Base-by-base conservation (phyloP, 1,140 invertebrate species). In the Drosophila sproati region DNA sequence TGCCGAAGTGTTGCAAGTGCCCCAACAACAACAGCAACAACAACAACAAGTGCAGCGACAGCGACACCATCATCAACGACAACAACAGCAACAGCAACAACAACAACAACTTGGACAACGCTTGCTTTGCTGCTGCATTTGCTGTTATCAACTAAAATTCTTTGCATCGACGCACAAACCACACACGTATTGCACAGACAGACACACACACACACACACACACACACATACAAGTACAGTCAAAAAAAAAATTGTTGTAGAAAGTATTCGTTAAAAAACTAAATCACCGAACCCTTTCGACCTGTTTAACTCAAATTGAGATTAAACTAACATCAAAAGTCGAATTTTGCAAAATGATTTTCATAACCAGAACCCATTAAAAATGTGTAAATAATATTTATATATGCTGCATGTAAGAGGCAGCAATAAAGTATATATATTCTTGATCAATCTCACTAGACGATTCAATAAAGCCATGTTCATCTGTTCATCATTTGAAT, bases 71-170 rank as follows among this genome's bases (percentile, higher is more conserved):
- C 79, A 80, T 79, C 59, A 75, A 69, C 31, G 47, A 48, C 29
- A 63, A 41, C 56, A 74, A 43, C 60, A 73, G 52, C 31, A 41
- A 67, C 57, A 66, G 5, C 51, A 43, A 31, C 37, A 69, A 50
- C 45, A 77, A 50, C 39, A 54, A 8, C 59, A 41, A 47, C 52
- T 8, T 39, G 39, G 48, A 39, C 39, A 50, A 39, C 39, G 29
- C 39, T 57, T 57, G 37, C 55, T 43, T 3, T 45, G 39, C 8
- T 31, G 29, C 56, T 73, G 77, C 73, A 62, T 71, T 78, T 79
- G 77, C 77, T 68, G 77, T 87, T 87, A 87, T 87, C 83, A 87
- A 87, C 83, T 80, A 80, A 88, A 87, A 87, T 87, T 83, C 80
- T 69, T 71, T 72, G 83, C 83, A 87, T 83, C 83, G 73, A 82